Conservation (phyloP, 2,113 vertebrate genomes). For the Hoplias malabaricus region DNA sequence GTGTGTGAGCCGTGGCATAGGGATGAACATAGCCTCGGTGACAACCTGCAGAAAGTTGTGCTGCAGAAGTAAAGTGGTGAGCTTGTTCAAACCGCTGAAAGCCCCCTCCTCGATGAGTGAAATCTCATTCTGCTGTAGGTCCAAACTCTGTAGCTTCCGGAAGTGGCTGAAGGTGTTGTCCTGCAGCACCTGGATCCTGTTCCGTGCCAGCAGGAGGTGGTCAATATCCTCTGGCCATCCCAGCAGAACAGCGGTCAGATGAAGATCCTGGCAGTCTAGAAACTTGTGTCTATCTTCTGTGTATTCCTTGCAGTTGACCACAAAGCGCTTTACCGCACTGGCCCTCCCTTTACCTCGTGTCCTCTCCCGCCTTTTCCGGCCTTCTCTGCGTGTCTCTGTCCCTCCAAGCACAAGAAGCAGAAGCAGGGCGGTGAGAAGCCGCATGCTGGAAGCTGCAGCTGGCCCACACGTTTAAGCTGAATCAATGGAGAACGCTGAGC, state of each 20-base stretch:
- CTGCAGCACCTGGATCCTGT: slow-evolving; percentile 84
- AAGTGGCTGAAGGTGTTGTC: slow-evolving; percentile 88
- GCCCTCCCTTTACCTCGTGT: slow-evolving; percentile 65
- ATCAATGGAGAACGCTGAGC: slow-evolving; percentile 57
- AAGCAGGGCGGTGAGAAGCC: slow-evolving; percentile 70
- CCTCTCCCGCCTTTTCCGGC: slow-evolving; percentile 54
- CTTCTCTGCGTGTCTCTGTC: slow-evolving; percentile 71
- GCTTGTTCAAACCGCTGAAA: slow-evolving; percentile 85
- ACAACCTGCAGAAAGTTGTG: slow-evolving; percentile 84
- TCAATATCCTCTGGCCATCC: slow-evolving; percentile 88
- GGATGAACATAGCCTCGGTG: slow-evolving; percentile 86
- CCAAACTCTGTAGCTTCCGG: slow-evolving; percentile 83
- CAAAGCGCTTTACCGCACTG: slow-evolving; percentile 77
- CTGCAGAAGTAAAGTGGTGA: slow-evolving; percentile 91
- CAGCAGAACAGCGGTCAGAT: slow-evolving; percentile 77
- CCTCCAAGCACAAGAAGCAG: slow-evolving; percentile 71
- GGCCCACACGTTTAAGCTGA: slow-evolving; percentile 10
- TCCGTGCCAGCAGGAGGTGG: slow-evolving; percentile 90
- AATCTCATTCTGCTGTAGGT: slow-evolving; percentile 93
- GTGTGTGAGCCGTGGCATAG: slow-evolving; percentile 82
- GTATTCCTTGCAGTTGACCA: slow-evolving; percentile 83
- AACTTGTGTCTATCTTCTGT: slow-evolving; percentile 85
- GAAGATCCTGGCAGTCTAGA: slow-evolving; percentile 90
- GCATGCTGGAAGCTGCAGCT: slow-evolving; percentile 80
- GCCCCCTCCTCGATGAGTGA: slow-evolving; percentile 83